Conservation (phyloP, 2,113 vertebrate species). For the Lepisosteus oculatus region DNA sequence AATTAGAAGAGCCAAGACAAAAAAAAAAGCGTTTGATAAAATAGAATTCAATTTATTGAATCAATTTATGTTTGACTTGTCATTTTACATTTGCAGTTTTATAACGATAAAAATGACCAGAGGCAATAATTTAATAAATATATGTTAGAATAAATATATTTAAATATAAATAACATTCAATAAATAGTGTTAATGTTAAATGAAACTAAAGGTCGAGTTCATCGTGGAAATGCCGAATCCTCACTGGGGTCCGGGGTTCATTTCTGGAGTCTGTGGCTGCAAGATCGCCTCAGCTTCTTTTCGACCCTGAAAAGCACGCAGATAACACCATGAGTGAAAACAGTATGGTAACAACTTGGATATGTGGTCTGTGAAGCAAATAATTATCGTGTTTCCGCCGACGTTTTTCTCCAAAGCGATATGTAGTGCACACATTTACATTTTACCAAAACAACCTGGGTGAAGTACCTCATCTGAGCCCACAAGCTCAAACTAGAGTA, state of each 20-base stretch:
- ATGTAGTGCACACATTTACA: too few relatives aligned
- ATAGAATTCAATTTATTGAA: slow-evolving; percentile 64
- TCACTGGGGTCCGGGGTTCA: not conserved
- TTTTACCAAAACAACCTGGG: too few relatives aligned
- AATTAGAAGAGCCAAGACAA: not conserved
- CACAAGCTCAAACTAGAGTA: too few relatives aligned
- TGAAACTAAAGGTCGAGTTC: slow-evolving; percentile 18
- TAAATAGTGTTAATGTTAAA: slow-evolving; percentile 17
- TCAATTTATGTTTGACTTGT: slow-evolving; percentile 18
- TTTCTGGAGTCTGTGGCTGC: not conserved
- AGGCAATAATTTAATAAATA: not conserved
- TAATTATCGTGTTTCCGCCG: too few relatives aligned
- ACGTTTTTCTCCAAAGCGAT: too few relatives aligned
- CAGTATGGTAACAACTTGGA: too few relatives aligned
- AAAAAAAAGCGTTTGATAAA: slow-evolving; percentile 16
- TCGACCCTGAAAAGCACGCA: not conserved
- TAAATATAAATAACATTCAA: slow-evolving; percentile 40
- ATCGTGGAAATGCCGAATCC: not conserved
- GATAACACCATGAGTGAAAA: too few relatives aligned
- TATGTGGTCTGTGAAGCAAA: too few relatives aligned
- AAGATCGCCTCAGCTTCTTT: not conserved
- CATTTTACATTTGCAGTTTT: too few relatives aligned
- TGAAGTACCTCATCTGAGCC: too few relatives aligned
- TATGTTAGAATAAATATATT: slow-evolving; percentile 39
- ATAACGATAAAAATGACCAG: too few relatives aligned